phyloP scores from a whole-genome alignment of 2,113 vertebrate species.

The Phocoena phocoena region DNA sequence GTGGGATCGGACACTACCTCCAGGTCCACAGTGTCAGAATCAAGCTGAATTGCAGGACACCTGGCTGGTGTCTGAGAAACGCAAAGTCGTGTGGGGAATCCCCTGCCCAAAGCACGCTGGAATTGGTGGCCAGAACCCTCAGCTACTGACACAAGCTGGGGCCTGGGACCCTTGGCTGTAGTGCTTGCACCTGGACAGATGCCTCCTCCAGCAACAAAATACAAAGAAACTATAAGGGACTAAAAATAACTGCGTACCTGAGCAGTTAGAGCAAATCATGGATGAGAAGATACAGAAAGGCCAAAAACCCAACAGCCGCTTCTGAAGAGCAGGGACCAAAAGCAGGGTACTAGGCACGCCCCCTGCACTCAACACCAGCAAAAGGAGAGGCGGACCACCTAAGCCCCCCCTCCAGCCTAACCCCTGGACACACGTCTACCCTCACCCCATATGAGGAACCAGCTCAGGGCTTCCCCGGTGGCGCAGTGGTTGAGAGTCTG shows the following conservation, averaged over 20 bases:
- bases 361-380: not conserved
- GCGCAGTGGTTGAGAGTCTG: too few species aligned
- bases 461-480: not conserved
- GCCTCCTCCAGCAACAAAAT: not conserved
- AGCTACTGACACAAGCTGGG: not conserved
- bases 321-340: not conserved
- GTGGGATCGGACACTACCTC: fast-evolving
- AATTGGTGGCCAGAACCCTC: fast-evolving
- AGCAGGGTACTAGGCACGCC: too few species aligned
- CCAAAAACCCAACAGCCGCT: not conserved
- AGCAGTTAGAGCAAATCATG: not conserved
- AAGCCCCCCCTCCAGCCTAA: not conserved
- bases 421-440: not conserved
- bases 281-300: not conserved
- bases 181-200: not conserved
- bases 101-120: too few species aligned
- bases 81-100: not conserved
- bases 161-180: not conserved
- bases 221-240: not conserved
- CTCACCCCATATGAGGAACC: not conserved
- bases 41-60: fast-evolving
- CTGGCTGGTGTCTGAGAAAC: not conserved
- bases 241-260: not conserved
- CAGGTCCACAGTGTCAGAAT: fast-evolving
- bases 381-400: not conserved